Conservation (phyloP, 2,113 vertebrate genomes). For the Coptodon rendalli region DNA sequence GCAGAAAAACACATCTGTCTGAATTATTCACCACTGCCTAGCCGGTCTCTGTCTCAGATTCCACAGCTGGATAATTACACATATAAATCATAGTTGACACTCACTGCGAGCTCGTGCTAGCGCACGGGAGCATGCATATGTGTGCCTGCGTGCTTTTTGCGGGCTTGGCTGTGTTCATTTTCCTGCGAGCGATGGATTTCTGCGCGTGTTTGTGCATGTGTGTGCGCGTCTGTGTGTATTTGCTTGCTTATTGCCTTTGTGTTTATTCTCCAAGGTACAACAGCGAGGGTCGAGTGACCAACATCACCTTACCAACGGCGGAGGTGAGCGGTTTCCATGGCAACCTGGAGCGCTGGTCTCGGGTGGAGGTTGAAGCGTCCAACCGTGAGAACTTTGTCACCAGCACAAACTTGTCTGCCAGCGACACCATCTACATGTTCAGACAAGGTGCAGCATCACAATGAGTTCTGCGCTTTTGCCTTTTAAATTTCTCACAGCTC, state of each 20-base stretch:
- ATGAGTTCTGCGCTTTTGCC: not conserved
- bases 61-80: conserved; percentile 66
- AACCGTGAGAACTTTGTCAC: conserved; percentile 88
- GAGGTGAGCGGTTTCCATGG: conserved; percentile 92
- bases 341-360: conserved; percentile 85
- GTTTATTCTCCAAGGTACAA: conserved; percentile 79
- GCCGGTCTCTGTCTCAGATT: conserved; percentile 39
- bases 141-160: not conserved
- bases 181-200: not conserved
- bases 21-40: conserved; percentile 50
- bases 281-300: conserved; percentile 86
- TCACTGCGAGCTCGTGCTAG: conserved; percentile 16
- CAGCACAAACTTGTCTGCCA: conserved; percentile 89
- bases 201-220: not conserved
- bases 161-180: not conserved
- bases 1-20: conserved; percentile 40
- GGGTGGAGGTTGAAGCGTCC: conserved; percentile 85
- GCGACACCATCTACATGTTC: conserved; percentile 88
- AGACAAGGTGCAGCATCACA: conserved; percentile 79
- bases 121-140: not conserved
- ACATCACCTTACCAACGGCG: conserved; percentile 88
- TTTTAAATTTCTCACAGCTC: not conserved
- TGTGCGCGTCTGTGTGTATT: not conserved
- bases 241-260: not conserved
- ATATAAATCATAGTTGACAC: conserved; percentile 67